These are phyloP conservation scores for Diplazon laetatorius DNA, from an alignment of 2,888 invertebrate genomes.

Conservation along the genomic window DNA sequence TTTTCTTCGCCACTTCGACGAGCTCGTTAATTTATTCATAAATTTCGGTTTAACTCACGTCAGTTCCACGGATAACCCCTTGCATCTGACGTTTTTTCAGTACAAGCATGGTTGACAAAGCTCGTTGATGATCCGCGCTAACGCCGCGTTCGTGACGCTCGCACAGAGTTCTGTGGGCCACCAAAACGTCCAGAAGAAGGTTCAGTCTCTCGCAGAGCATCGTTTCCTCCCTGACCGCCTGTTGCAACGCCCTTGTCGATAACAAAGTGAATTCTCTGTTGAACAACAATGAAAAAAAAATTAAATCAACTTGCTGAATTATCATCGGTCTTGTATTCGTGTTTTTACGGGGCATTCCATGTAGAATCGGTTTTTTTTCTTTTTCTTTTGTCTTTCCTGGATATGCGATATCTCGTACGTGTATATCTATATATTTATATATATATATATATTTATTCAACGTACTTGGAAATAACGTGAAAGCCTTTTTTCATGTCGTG, in stretches of 20 bases:
- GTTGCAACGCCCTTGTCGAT: slow-evolving; percentile 83
- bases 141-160: slow-evolving; percentile 86
- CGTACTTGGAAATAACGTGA: slow-evolving; percentile 83
- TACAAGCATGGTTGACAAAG: slow-evolving; percentile 85
- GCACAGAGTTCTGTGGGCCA: slow-evolving; percentile 85
- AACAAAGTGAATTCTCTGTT: slow-evolving; percentile 84
- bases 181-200: slow-evolving; percentile 84
- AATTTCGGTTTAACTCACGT: no score
- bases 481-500: slow-evolving; percentile 84
- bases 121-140: slow-evolving; percentile 86
- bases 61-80: slow-evolving; percentile 85
- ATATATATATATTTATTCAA: no score
- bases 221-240: slow-evolving; percentile 84
- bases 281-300: no score
- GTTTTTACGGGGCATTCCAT: no score
- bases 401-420: no score
- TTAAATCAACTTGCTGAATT: no score
- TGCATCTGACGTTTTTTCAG: slow-evolving; percentile 86
- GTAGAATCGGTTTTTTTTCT: no score
- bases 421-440: no score
- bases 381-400: no score
- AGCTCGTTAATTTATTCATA: no score
- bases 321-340: no score
- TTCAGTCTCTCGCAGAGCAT: slow-evolving; percentile 84
- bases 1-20: no score